Evolutionary conservation across 1,140 invertebrate genomes (phyloP).

Genomic region (Spodoptera litura): DNA sequence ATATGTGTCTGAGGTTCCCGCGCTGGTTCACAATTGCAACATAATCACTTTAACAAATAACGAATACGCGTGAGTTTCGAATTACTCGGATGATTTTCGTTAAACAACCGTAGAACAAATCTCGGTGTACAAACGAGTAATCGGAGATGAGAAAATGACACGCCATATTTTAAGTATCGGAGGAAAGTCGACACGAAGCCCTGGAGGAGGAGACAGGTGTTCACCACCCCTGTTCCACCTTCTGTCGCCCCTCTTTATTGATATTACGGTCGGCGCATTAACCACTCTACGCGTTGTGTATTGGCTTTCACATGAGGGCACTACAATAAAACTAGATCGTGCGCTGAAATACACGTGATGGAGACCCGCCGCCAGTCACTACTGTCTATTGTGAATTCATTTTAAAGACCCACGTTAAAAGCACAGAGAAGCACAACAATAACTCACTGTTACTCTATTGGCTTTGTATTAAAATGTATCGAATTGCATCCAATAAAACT

Average conservation of each 20-base stretch:
- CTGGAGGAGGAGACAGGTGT: conserved; percentile 65
- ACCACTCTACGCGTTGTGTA: conserved; percentile 77
- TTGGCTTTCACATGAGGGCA: conserved; percentile 72
- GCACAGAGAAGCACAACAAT: conserved; percentile 10
- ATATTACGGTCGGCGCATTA: conserved; percentile 82
- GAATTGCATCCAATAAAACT: conserved; percentile 37
- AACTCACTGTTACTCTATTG: conserved; percentile 22
- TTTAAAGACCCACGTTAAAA: conserved; percentile 10
- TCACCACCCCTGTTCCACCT: conserved; percentile 59
- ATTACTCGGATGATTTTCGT: conserved; percentile 59
- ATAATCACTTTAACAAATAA: conserved; percentile 16
- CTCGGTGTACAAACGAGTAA: conserved; percentile 76
- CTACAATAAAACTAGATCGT: conserved; percentile 74
- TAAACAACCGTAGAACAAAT: conserved; percentile 69
- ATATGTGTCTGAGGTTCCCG: conserved; percentile 10
- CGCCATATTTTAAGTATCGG: conserved; percentile 82
- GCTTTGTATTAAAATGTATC: conserved; percentile 23
- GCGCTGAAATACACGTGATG: conserved; percentile 56
- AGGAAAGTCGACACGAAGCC: conserved; percentile 72
- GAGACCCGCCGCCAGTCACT: conserved; percentile 9
- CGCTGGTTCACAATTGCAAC: background rate
- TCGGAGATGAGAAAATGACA: conserved; percentile 76
- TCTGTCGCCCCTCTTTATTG: conserved; percentile 74
- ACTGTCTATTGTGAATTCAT: conserved; percentile 31
- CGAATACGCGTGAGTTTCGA: conserved; percentile 34